Percentiles rank a stretch among this genome's conserved stretches.
Conservation (phyloP, 2,113 vertebrate species). For the Seriola rivoliana region DNA sequence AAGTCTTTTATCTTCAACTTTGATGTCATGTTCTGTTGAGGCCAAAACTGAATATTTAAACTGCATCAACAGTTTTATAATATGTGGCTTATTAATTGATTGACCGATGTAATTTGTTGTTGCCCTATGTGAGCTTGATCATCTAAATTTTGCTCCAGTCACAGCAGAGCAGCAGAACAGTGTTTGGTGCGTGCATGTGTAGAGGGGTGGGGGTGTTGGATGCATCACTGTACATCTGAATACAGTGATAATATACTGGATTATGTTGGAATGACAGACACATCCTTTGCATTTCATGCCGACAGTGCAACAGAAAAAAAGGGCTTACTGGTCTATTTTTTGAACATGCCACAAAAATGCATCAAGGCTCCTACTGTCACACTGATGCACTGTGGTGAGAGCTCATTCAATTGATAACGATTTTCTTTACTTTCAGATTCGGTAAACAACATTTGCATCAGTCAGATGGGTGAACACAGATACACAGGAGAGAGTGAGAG, state of each 20-base stretch:
- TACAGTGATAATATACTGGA: background rate
- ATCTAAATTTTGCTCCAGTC: constrained; percentile 31
- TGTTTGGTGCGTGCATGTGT: constrained; percentile 5
- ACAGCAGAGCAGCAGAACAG: background rate
- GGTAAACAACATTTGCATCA: constrained; percentile 34
- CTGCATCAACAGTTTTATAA: background rate
- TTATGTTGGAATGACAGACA: constrained; percentile 5
- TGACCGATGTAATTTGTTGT: constrained; percentile 9
- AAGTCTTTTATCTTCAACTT: background rate
- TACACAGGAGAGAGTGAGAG: background rate
- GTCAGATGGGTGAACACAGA: background rate
- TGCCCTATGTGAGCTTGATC: background rate
- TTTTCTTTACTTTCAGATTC: constrained; percentile 21
- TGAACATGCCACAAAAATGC: background rate
- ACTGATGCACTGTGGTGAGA: background rate
- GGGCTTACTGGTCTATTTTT: background rate
- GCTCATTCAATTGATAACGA: constrained; percentile 27
- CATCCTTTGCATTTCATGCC: constrained; percentile 11
- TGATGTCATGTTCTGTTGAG: background rate
- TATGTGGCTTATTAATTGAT: background rate
- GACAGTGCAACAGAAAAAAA: constrained; percentile 2
- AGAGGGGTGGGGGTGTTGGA: background rate
- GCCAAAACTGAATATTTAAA: background rate
- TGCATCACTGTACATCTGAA: constrained; percentile 19
- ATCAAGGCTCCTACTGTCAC: background rate